These are phyloP conservation scores for Bibio marci DNA, from an alignment of 2,888 invertebrate species.

Conservation along the genomic window DNA sequence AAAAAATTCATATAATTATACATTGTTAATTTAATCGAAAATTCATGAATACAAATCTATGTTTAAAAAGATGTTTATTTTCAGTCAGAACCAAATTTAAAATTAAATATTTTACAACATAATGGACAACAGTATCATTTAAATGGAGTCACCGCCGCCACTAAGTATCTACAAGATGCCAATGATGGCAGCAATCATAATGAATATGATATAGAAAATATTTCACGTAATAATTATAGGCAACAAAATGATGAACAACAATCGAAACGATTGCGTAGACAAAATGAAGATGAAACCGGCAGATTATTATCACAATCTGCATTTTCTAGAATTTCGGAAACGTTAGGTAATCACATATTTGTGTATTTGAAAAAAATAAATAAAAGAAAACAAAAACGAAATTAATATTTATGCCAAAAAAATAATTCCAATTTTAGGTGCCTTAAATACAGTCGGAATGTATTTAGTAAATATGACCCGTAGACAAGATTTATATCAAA, in stretches of 20 bases:
- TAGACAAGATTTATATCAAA: constrained; percentile 23
- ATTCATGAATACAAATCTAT: neutral
- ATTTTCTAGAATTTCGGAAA: constrained; percentile 44
- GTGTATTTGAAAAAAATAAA: neutral
- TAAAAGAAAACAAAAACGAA: no score
- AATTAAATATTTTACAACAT: no score
- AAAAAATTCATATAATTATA: no score
- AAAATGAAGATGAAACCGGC: constrained; percentile 25
- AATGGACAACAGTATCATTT: no score
- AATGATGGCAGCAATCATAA: no score
- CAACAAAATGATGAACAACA: constrained; percentile 9
- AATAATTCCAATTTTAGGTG: constrained; percentile 41
- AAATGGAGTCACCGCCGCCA: no score
- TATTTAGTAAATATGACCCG: constrained; percentile 70
- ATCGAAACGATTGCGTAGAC: neutral
- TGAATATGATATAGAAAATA: neutral
- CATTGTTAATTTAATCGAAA: no score
- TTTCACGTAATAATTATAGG: neutral
- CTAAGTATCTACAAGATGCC: neutral
- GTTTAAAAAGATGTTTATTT: neutral
- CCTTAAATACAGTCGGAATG: constrained; percentile 70
- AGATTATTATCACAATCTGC: constrained; percentile 41
- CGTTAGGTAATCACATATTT: constrained; percentile 20
- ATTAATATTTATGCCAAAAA: neutral
- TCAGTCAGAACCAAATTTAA: neutral